These are phyloP conservation scores for Doryteuthis pealeii DNA, from an alignment of 1,140 invertebrate species.

Conservation along the genomic window DNA sequence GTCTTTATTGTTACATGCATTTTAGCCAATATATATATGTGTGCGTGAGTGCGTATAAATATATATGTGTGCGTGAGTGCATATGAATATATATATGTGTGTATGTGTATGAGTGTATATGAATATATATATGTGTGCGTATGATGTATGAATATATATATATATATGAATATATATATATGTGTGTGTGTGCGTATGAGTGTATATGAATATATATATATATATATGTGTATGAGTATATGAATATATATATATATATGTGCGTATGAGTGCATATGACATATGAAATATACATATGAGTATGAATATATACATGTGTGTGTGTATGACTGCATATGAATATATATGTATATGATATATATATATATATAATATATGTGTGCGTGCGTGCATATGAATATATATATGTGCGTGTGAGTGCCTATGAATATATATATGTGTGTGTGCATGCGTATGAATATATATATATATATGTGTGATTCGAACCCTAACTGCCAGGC, in stretches of 20 bases:
- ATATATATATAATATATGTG: conserved; percentile 10
- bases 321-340: conserved; percentile 2
- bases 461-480: background rate
- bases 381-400: background rate
- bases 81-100: background rate
- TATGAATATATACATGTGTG: conserved; percentile 16
- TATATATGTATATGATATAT: background rate
- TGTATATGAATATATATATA: background rate
- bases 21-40: no score
- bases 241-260: background rate
- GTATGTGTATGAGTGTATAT: background rate
- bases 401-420: conserved; percentile 16
- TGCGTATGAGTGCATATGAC: conserved; percentile 12
- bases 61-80: background rate
- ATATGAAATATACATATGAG: background rate
- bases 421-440: background rate
- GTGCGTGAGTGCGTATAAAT: background rate
- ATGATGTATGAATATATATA: background rate
- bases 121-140: background rate
- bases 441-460: background rate
- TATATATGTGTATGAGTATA: background rate
- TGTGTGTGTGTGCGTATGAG: conserved; percentile 14
- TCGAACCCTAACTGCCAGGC: no score
- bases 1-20: no score
- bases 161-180: background rate